Evolutionary conservation across 2,888 invertebrate genomes (phyloP).

Genomic region (Hemistola chrysoprasaria): DNA sequence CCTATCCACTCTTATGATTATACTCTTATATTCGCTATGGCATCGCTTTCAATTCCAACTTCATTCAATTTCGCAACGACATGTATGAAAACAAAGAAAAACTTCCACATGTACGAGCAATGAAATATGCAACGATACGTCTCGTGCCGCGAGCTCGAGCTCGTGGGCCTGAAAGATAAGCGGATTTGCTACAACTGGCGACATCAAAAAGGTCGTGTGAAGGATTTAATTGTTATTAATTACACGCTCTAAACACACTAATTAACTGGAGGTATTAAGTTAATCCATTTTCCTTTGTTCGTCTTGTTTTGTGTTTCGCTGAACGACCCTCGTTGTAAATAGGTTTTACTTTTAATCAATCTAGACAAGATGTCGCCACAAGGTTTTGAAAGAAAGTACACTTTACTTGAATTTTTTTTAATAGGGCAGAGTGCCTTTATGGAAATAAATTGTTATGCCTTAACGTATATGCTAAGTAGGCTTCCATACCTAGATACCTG

Average conservation of each 20-base stretch:
- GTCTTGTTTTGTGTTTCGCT: conserved; percentile 16
- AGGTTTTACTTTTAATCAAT: conserved; percentile 14
- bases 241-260: conserved; percentile 37
- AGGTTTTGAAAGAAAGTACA: too few relatives aligned
- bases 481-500: too few relatives aligned
- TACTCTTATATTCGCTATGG: too few relatives aligned
- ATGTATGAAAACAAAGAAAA: too few relatives aligned
- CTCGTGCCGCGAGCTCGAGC: conserved; percentile 4
- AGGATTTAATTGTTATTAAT: conserved; percentile 44
- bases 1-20: conserved; percentile 1
- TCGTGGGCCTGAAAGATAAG: conserved; percentile 29
- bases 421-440: too few relatives aligned
- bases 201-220: conserved; percentile 37
- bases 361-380: conserved; percentile 1
- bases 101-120: not conserved
- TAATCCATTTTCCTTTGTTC: conserved; percentile 23
- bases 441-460: too few relatives aligned
- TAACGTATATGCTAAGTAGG: too few relatives aligned
- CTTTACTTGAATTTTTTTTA: too few relatives aligned
- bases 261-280: conserved; percentile 33
- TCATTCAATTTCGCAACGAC: too few relatives aligned
- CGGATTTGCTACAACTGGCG: conserved; percentile 30
- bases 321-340: conserved; percentile 9
- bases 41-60: too few relatives aligned
- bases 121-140: conserved; percentile 19